phyloP scores from a whole-genome alignment of 1,140 invertebrate genomes.

The Ostrea edulis region DNA sequence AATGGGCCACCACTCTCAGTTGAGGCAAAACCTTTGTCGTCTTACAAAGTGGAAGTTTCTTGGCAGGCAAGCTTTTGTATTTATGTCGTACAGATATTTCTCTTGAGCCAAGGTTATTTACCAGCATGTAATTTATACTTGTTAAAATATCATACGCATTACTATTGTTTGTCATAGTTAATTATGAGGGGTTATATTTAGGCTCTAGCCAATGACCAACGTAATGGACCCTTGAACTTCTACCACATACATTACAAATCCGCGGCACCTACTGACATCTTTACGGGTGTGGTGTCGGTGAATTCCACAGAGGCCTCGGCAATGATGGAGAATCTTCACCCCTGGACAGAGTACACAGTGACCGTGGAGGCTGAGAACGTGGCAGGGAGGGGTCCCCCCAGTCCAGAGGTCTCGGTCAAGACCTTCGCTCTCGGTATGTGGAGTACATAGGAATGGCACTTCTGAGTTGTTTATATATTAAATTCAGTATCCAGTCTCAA shows the following conservation, averaged over 20 bases:
- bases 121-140: too few species aligned
- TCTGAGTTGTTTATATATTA: background rate
- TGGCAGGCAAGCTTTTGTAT: background rate
- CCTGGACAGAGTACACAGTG: conserved; percentile 66
- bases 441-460: background rate
- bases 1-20: background rate
- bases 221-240: conserved; percentile 39
- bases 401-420: background rate
- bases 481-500: too few species aligned
- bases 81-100: background rate
- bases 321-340: conserved; percentile 55
- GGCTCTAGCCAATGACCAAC: conserved; percentile 6
- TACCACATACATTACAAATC: conserved; percentile 43
- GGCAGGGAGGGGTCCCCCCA: conserved; percentile 56
- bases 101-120: too few species aligned
- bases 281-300: conserved; percentile 1
- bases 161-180: too few species aligned
- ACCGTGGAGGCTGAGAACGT: conserved; percentile 62
- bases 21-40: background rate
- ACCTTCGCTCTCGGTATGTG: conserved; percentile 22
- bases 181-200: background rate
- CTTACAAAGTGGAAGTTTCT: background rate
- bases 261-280: background rate
- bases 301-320: conserved; percentile 47
- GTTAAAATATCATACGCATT: too few species aligned